phyloP scores from a whole-genome alignment of 2,888 invertebrate genomes.

The Callinectes sapidus region DNA sequence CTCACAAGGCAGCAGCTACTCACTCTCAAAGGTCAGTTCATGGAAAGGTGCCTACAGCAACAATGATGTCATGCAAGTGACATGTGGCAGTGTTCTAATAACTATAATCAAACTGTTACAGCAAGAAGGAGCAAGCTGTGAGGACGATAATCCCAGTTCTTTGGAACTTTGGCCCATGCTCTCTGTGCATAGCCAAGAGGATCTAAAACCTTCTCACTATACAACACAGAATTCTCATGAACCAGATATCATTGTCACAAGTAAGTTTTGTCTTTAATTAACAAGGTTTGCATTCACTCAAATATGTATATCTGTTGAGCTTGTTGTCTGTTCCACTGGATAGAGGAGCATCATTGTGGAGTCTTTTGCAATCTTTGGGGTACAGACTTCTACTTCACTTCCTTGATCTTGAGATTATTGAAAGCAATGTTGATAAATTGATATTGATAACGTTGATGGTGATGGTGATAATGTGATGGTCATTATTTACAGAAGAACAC shows the following conservation, averaged over 20 bases:
- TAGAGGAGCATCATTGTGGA: too few relatives aligned
- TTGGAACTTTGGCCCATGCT: constrained; percentile 3
- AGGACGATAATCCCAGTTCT: constrained; percentile 13
- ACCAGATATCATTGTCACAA: constrained; percentile 56
- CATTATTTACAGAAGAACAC: constrained; percentile 38
- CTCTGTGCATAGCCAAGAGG: constrained; percentile 38
- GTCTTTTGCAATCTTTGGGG: too few relatives aligned
- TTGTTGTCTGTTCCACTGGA: neutral
- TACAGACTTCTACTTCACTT: too few relatives aligned
- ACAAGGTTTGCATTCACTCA: too few relatives aligned
- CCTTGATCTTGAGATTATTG: too few relatives aligned
- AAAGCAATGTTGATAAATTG: neutral
- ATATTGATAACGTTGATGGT: neutral
- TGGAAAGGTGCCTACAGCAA: neutral
- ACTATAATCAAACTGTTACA: neutral
- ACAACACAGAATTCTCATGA: neutral
- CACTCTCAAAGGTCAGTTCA: neutral
- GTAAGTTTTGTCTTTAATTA: constrained; percentile 16
- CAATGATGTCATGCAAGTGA: neutral
- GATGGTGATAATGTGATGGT: neutral
- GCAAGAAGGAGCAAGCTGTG: neutral
- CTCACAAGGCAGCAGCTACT: neutral
- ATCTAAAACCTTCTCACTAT: constrained; percentile 30
- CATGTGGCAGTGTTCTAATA: neutral
- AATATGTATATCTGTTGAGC: too few relatives aligned